phyloP scores from a whole-genome alignment of 2,888 invertebrate genomes.

The Tachina fera region DNA sequence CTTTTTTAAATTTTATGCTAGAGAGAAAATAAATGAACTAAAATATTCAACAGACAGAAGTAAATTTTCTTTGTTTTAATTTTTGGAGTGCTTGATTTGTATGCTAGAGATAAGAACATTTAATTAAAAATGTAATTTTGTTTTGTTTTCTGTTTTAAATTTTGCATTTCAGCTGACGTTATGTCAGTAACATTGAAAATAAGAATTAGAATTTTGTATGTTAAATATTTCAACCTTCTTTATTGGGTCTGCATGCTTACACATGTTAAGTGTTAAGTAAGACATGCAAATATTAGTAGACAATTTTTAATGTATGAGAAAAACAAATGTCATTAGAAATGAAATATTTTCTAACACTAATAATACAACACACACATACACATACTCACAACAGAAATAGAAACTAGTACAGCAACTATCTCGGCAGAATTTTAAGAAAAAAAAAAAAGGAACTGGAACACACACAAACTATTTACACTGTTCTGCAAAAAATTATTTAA shows the following conservation, averaged over 20 bases:
- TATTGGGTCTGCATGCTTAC: slow-evolving; percentile 51
- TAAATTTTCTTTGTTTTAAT: too few relatives aligned
- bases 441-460: slow-evolving; percentile 25
- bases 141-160: too few relatives aligned
- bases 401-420: slow-evolving; percentile 16
- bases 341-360: slow-evolving; percentile 62
- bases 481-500: too few relatives aligned
- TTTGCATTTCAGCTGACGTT: not conserved
- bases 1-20: too few relatives aligned
- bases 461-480: too few relatives aligned
- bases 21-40: too few relatives aligned
- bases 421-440: slow-evolving; percentile 44
- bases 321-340: slow-evolving; percentile 68
- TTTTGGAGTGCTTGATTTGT: too few relatives aligned
- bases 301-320: slow-evolving; percentile 45
- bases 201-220: not conserved
- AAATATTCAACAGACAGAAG: too few relatives aligned
- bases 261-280: slow-evolving; percentile 70
- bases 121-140: too few relatives aligned
- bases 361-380: not conserved
- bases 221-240: slow-evolving; percentile 46
- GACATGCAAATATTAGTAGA: slow-evolving; percentile 68
- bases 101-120: too few relatives aligned
- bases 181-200: not conserved
- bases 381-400: not conserved